Base-by-base conservation (phyloP, 2,888 invertebrate species). In the Octonoba sinensis region DNA sequence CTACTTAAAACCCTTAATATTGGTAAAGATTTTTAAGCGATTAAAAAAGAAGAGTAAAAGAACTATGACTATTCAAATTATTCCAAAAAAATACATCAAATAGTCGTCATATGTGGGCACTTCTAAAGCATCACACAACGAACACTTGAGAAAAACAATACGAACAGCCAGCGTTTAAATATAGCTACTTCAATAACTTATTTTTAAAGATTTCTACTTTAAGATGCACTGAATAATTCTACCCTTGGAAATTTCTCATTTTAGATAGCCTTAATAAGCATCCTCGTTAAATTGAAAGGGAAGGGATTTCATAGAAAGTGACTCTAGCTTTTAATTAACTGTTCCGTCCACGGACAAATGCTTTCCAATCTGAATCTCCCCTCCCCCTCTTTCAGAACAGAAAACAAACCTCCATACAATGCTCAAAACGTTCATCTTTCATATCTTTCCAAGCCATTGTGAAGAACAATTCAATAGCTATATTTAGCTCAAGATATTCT, bases 401-500 rank as follows among this genome's bases (percentile, higher is more conserved):
- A 46, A 71, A 74, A 57, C 47, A 44, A 73, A 24, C 15, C 62
- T 57, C 56, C 65, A 27, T 8, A 36, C 36, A 36, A 8, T 36
- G 36, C 36, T 36, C 36, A 36, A 36, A 36, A 36, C 36, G 36
- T 11, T 36, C 36, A 20, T 47, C 47, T 47, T 47, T 65, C 22
- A 65, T 65, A 27, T 24, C 47, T 44, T 74, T 56, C 47, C n/a
- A 24, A n/a, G 20, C 47, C 62, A 47, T 77, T 77, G 64, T 69
- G 46, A 18, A 64, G 70, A 70, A 77, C 60, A 67, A 69, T 69
- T 54, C 51, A 64, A 70, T 46, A 51, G 51, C 76, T 69, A 70
- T 62, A 70, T 77, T 77, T 77, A 77, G 70, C 24, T 49, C 44
- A 46, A 62, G 76, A 70, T 76, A 69, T 54, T 70, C 54, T 70